Conservation (phyloP, 2,888 invertebrate species). For the Alentia gelatinosa region DNA sequence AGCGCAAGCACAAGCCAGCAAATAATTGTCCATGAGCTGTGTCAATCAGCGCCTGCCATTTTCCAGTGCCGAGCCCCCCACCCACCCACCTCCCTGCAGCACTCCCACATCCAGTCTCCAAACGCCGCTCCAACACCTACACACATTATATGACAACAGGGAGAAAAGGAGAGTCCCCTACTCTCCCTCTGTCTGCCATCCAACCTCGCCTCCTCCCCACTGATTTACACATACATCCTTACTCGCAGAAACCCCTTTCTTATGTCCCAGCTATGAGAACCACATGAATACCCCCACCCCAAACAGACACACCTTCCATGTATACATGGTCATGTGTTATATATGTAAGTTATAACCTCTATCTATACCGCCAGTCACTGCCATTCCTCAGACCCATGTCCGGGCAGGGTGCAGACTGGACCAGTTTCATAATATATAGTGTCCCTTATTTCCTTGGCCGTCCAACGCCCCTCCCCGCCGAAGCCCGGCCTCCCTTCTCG, state of each 20-base stretch:
- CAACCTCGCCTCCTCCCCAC: no score
- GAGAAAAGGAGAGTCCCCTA: no score
- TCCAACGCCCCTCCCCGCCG: background rate
- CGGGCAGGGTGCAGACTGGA: background rate
- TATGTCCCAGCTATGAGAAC: background rate
- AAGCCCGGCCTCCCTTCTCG: background rate
- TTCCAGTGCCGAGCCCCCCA: background rate
- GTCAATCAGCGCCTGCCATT: slow-evolving; percentile 19
- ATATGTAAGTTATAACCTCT: background rate
- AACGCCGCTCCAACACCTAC: no score
- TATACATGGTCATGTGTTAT: background rate
- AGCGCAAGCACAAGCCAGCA: slow-evolving; percentile 1
- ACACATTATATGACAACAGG: no score
- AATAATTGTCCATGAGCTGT: slow-evolving; percentile 45
- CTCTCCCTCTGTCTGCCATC: no score
- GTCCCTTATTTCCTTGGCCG: background rate
- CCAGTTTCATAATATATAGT: slow-evolving; percentile 2
- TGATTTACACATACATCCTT: background rate
- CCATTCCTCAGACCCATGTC: background rate
- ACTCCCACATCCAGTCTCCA: background rate
- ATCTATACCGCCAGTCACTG: background rate
- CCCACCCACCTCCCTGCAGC: background rate
- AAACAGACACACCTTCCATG: background rate
- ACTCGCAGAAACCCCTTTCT: background rate
- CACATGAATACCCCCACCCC: no score